A percentile compares a stretch with the other conserved stretches of the same genome.
Conservation (phyloP, 2,888 invertebrate genomes). For the Andrena hattorfiana region DNA sequence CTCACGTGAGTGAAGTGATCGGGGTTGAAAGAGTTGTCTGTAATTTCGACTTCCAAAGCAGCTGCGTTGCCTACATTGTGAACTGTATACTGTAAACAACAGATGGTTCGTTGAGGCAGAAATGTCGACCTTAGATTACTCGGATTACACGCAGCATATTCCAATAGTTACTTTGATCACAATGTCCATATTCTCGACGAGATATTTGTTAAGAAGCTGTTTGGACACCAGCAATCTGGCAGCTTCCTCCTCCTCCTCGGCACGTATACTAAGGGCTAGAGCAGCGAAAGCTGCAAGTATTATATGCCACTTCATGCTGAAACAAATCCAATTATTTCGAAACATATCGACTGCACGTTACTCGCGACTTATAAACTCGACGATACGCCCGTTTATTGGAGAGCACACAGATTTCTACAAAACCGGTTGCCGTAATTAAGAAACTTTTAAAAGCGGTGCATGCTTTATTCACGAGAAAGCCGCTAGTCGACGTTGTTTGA, state of each 20-base stretch:
- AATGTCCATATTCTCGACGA: slow-evolving; percentile 98
- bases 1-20: slow-evolving; percentile 96
- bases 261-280: slow-evolving; percentile 85
- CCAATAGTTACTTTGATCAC: slow-evolving; percentile 89
- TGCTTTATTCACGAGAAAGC: slow-evolving; percentile 32
- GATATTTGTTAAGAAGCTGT: slow-evolving; percentile 97
- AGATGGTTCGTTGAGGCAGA: slow-evolving; percentile 2
- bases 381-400: not conserved
- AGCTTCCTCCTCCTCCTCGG: slow-evolving; percentile 89
- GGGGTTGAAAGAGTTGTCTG: slow-evolving; percentile 96
- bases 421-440: not conserved
- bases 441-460: not conserved
- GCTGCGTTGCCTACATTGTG: slow-evolving; percentile 97
- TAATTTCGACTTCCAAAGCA: slow-evolving; percentile 94
- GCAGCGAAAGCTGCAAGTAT: slow-evolving; percentile 85
- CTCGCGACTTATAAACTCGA: slow-evolving; percentile 5
- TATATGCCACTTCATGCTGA: slow-evolving; percentile 83
- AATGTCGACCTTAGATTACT: not conserved
- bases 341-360: not conserved
- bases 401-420: not conserved
- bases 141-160: not conserved
- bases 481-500: slow-evolving; percentile 21
- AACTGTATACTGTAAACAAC: slow-evolving; percentile 89
- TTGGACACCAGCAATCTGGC: slow-evolving; percentile 96
- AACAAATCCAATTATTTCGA: slow-evolving; percentile 50